A percentile compares a stretch with the other conserved stretches of the same genome.
Conservation (phyloP, 2,113 vertebrate genomes). For the Sorex araneus region DNA sequence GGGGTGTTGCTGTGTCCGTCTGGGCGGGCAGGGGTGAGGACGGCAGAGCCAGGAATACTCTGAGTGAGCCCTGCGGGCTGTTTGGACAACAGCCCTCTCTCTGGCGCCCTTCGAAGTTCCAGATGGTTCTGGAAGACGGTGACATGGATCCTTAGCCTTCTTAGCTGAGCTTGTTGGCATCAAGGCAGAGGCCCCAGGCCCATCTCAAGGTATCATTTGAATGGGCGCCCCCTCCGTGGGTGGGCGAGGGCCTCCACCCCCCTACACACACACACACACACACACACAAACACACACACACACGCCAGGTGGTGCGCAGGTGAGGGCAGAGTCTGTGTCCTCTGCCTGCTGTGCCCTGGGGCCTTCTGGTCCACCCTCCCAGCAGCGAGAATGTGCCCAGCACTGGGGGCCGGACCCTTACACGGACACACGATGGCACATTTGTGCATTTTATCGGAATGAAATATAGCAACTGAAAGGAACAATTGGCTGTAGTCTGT, state of each 20-base stretch:
- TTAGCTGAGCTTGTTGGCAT: conserved; percentile 4
- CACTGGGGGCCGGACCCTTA: too few relatives aligned
- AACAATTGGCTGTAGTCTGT: neutral
- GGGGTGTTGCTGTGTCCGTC: neutral
- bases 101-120: neutral
- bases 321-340: too few relatives aligned
- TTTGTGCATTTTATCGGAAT: neutral
- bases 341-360: too few relatives aligned
- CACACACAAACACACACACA: too few relatives aligned
- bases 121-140: neutral
- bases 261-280: too few relatives aligned
- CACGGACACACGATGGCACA: too few relatives aligned
- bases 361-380: too few relatives aligned
- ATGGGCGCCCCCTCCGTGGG: neutral
- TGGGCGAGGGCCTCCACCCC: neutral
- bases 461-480: neutral
- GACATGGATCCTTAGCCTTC: neutral
- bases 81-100: neutral
- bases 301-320: too few relatives aligned
- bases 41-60: too few relatives aligned
- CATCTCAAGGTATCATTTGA: neutral
- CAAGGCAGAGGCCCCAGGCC: neutral
- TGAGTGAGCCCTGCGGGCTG: neutral
- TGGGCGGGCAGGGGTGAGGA: neutral
- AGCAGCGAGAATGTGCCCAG: too few relatives aligned